Percentiles rank a stretch among this genome's conserved stretches.
Conservation (phyloP, 2,797 vertebrate species). For the Chloroceryle inda region DNA sequence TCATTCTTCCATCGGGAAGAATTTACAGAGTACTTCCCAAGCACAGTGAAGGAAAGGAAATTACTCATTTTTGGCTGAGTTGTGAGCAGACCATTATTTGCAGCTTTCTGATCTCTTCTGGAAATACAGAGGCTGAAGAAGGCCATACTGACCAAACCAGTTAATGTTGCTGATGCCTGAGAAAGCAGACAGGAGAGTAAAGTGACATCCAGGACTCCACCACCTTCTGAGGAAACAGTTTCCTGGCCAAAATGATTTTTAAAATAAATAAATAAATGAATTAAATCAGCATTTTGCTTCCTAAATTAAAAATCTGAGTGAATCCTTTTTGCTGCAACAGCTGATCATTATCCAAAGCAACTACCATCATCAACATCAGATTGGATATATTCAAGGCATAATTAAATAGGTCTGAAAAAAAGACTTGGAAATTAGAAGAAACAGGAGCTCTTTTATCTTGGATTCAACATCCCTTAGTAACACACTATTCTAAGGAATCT, state of each 20-base stretch:
- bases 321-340: slow-evolving; percentile 20
- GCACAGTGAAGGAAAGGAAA: slow-evolving; percentile 3
- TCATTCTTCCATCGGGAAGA: slow-evolving; percentile 7
- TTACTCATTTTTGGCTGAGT: slow-evolving; percentile 36
- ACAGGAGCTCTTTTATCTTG: slow-evolving; percentile 16
- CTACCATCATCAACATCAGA: slow-evolving; percentile 24
- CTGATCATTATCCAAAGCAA: slow-evolving; percentile 42
- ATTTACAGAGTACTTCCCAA: not conserved
- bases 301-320: slow-evolving; percentile 7
- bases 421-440: slow-evolving; percentile 21
- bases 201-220: not conserved
- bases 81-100: not conserved
- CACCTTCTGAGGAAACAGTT: not conserved
- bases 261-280: not conserved
- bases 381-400: slow-evolving; percentile 4
- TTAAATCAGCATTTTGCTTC: slow-evolving; percentile 1
- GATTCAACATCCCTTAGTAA: slow-evolving; percentile 55
- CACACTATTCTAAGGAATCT: slow-evolving; percentile 48
- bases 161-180: not conserved
- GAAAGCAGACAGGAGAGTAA: not conserved
- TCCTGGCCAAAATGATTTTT: not conserved
- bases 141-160: not conserved
- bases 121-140: slow-evolving; percentile 6
- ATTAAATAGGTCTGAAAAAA: slow-evolving; percentile 41
- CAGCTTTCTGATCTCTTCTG: slow-evolving; percentile 26